These are phyloP conservation scores for Siderastrea siderea DNA, from an alignment of 92 coral and sea anemone genomes.

Conservation along the genomic window DNA sequence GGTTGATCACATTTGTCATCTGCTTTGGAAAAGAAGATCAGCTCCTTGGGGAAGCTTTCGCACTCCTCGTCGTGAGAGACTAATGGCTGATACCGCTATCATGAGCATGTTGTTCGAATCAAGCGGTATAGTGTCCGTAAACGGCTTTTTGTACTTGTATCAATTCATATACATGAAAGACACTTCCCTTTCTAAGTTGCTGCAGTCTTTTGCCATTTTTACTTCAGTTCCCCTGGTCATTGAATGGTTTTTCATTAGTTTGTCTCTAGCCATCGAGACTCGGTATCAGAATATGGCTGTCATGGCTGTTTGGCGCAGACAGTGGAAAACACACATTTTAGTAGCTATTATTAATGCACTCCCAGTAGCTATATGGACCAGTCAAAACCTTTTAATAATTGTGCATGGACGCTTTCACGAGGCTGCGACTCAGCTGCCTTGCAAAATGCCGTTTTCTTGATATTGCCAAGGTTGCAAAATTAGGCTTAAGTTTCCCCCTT, in stretches of 20 bases:
- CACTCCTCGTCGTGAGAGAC: too few relatives aligned
- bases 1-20: conserved; percentile 27
- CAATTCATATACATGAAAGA: conserved; percentile 8
- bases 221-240: conserved; percentile 31
- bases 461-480: not conserved
- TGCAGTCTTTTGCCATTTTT: not conserved
- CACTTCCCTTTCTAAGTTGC: not conserved
- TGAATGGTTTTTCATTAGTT: conserved; percentile 52
- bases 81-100: too few relatives aligned
- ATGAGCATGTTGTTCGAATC: too few relatives aligned
- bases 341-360: not conserved
- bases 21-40: not conserved
- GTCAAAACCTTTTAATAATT: not conserved
- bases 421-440: not conserved
- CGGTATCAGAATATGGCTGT: conserved; percentile 59
- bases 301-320: conserved; percentile 48
- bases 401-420: not conserved
- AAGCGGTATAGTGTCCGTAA: conserved; percentile 10
- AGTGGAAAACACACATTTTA: conserved; percentile 37
- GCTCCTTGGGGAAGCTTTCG: not conserved
- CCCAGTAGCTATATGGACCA: not conserved
- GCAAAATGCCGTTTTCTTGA: conserved; percentile 12
- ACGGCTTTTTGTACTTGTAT: conserved; percentile 42
- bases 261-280: conserved; percentile 45
- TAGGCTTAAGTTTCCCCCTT: not conserved